Conservation (phyloP, 2,113 vertebrate genomes). For the Arvicanthis niloticus region DNA sequence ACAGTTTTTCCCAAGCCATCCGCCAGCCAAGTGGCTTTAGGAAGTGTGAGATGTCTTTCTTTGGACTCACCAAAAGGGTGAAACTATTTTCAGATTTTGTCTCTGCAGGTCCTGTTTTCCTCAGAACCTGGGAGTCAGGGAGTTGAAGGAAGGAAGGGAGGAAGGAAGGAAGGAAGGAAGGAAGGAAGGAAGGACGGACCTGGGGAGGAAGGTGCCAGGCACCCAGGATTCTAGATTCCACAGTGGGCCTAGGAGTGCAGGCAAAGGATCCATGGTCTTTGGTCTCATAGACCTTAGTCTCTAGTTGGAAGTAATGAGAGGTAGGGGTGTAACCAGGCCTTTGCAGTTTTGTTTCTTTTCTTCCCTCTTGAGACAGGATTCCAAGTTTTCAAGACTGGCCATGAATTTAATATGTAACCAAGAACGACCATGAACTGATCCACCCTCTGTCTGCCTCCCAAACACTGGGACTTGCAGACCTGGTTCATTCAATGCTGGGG, state of each 20-base stretch:
- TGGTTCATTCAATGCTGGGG: neutral
- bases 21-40: slow-evolving; percentile 74
- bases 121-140: slow-evolving; percentile 73
- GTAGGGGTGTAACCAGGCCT: neutral
- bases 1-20: slow-evolving; percentile 34
- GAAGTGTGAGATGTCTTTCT: slow-evolving; percentile 85
- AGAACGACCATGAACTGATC: neutral
- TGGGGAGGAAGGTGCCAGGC: neutral
- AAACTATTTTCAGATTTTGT: slow-evolving; percentile 82
- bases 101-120: slow-evolving; percentile 74
- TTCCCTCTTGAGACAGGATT: neutral
- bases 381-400: neutral
- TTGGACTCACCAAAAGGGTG: slow-evolving; percentile 84
- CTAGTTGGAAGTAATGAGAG: slow-evolving; percentile 6
- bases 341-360: neutral
- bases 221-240: neutral
- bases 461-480: no score
- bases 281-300: neutral
- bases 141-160: neutral
- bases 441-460: neutral
- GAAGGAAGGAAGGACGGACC: no score
- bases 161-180: no score
- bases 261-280: neutral
- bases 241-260: neutral
- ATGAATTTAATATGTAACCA: neutral